Evolutionary conservation across 2,797 vertebrate genomes (phyloP).

Genomic region (Fratercula arctica): DNA sequence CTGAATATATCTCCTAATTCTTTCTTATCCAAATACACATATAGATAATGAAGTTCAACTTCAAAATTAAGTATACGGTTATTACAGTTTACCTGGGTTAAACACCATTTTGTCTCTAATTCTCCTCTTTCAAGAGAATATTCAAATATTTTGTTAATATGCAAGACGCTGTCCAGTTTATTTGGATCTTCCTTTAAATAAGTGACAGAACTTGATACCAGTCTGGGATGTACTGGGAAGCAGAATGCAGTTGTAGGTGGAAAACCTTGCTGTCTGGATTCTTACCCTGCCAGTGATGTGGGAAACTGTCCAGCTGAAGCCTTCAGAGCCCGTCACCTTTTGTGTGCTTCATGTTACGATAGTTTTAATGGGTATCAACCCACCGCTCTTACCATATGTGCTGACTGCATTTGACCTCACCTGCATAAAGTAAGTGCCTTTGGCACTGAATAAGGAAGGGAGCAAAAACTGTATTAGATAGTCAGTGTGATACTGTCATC

Average conservation of each 20-base stretch:
- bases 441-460: background rate
- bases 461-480: background rate
- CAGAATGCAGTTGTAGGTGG: background rate
- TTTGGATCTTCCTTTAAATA: background rate
- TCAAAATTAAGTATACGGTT: background rate
- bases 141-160: background rate
- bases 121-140: background rate
- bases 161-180: background rate
- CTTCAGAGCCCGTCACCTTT: background rate
- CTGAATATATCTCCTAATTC: background rate
- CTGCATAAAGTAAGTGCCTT: background rate
- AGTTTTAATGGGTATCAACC: background rate
- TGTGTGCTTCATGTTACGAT: background rate
- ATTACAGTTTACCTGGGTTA: background rate
- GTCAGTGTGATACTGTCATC: background rate
- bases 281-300: background rate
- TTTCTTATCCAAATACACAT: background rate
- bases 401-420: background rate
- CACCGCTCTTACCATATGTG: accelerated
- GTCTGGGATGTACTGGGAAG: background rate
- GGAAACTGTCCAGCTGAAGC: background rate
- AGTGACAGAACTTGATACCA: background rate
- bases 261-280: background rate
- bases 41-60: background rate
- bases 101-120: background rate